Conservation (phyloP, 2,888 invertebrate species). For the Boloria euphrosyne region DNA sequence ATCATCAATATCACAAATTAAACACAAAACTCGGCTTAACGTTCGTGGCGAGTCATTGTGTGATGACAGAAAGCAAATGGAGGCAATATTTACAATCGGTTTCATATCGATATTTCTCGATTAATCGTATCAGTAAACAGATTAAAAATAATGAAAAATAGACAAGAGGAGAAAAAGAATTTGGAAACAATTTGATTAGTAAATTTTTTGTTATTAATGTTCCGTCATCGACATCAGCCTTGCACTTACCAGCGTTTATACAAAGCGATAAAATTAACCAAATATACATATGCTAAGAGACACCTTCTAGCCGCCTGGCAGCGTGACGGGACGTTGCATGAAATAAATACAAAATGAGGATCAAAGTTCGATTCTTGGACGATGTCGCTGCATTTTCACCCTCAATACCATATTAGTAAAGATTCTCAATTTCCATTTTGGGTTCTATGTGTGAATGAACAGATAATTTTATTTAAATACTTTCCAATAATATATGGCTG, state of each 20-base stretch:
- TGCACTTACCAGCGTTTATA: slow-evolving; percentile 28
- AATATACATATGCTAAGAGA: slow-evolving; percentile 30
- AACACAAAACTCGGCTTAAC: slow-evolving; percentile 46
- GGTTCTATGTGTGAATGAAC: too few relatives aligned
- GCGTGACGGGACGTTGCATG: not conserved
- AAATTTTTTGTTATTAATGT: not conserved
- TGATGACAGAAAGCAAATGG: not conserved
- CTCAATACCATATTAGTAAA: too few relatives aligned
- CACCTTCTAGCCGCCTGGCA: slow-evolving; percentile 3
- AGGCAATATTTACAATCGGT: not conserved
- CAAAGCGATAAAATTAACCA: slow-evolving; percentile 31
- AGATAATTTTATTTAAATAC: too few relatives aligned
- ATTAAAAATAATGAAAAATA: not conserved
- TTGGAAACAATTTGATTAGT: too few relatives aligned
- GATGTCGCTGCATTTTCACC: too few relatives aligned
- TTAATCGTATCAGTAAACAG: not conserved
- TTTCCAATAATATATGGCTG: too few relatives aligned
- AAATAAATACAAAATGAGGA: not conserved
- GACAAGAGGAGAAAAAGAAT: not conserved
- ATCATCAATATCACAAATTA: slow-evolving; percentile 80
- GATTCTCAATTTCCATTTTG: too few relatives aligned
- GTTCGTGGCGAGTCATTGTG: slow-evolving; percentile 3
- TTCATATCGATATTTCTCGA: not conserved
- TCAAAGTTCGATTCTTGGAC: too few relatives aligned
- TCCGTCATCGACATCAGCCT: slow-evolving; percentile 8